A percentile compares a stretch with the other conserved stretches of the same genome.
Evolutionary conservation across 2,888 invertebrate species (phyloP).

Genomic region (Emmelina monodactyla): DNA sequence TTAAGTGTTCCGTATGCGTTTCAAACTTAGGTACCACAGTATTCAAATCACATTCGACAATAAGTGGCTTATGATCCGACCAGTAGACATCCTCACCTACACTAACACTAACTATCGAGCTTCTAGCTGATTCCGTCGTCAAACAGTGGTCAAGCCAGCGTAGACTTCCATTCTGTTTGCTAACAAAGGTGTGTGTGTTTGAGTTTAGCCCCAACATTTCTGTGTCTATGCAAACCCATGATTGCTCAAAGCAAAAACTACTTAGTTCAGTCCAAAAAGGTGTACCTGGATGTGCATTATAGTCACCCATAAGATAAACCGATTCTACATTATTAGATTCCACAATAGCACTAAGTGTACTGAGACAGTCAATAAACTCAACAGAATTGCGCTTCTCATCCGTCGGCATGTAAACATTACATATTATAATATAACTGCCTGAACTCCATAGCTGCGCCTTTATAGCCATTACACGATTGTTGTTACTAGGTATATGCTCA

Average conservation of each 20-base stretch:
- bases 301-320: conserved; percentile 2
- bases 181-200: too few species aligned
- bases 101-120: too few species aligned
- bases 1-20: too few species aligned
- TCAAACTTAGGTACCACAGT: too few species aligned
- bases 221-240: conserved; percentile 1
- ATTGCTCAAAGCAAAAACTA: background rate
- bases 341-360: background rate
- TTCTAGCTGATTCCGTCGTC: too few species aligned
- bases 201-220: background rate
- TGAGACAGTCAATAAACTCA: conserved; percentile 1
- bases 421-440: background rate
- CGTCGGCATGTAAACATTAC: conserved; percentile 2
- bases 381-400: background rate
- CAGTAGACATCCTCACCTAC: too few species aligned
- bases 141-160: too few species aligned
- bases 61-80: too few species aligned
- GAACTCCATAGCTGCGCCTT: background rate
- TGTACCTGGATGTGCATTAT: background rate
- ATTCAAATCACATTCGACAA: too few species aligned
- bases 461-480: background rate
- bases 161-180: too few species aligned
- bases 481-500: conserved; percentile 2
- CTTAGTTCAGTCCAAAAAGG: conserved; percentile 1
- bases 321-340: background rate